Evolutionary conservation across 2,888 invertebrate genomes (phyloP), one percentile per base, ranked within the genome.

Genomic region (Blera fallax): DNA sequence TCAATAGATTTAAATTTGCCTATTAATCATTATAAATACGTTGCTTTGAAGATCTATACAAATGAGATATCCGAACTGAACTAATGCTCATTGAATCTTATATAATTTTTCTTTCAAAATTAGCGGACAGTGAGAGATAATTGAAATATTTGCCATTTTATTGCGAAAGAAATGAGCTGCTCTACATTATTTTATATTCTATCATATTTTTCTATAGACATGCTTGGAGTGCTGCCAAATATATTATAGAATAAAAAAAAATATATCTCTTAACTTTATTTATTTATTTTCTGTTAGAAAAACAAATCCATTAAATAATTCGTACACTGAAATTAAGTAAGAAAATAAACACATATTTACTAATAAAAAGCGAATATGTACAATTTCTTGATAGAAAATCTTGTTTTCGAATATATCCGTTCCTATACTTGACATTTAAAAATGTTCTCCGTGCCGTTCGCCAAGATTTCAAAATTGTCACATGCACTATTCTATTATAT

Each of bases 11-110:
- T 67, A 78, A 67, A 54, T 62, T n/a, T 60, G 29, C 54, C 7
- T 40, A 62, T 78, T 83, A 73, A 83, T 83, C 60, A 78, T 60
- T 27, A 69, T 60, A 67, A 72, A 58, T 58, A 5, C 11, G 34
- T n/a, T 24, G 32, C 40, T 77, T 82, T 77, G 56, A 58, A 37
- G 77, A 77, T 70, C 10, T 40, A 16, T 56, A 6, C 50, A 56
- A 24, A 27, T n/a, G 50, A 3, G 32, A 18, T 18, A 32, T 48
- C 48, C 8, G 43, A 50, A 52, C 14, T 24, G n/a, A 14, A 21
- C 29, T n/a, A 16, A n/a, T n/a, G n/a, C 37, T 50, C 24, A 18
- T 29, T 21, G 64, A 64, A 18, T 54, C 24, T 48, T 18, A 54
- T 48, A 67, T 48, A 62, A 56, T 48, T 7, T 32, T 76, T 48